These are phyloP conservation scores for Cataglyphis rosenhaueri DNA, from an alignment of 2,888 invertebrate genomes.

Conservation along the genomic window DNA sequence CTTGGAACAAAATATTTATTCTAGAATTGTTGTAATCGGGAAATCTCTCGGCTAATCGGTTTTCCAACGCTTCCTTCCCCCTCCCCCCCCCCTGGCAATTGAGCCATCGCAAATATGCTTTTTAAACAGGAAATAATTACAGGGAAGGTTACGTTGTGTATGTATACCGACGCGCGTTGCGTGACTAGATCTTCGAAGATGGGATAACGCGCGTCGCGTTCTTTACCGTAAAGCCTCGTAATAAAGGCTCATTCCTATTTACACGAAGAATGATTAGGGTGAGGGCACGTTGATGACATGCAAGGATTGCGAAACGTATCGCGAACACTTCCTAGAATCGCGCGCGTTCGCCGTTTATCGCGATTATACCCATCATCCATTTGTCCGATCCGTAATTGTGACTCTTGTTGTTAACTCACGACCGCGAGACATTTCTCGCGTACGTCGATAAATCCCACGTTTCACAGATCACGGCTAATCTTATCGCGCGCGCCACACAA, in stretches of 20 bases:
- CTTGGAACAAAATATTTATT: neutral
- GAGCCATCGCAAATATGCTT: constrained; percentile 29
- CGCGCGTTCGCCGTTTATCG: constrained; percentile 24
- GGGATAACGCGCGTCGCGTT: neutral
- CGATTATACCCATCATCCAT: constrained; percentile 11
- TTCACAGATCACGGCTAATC: constrained; percentile 32
- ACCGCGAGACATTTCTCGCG: constrained; percentile 22
- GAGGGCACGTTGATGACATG: constrained; percentile 16
- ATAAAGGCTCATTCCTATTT: constrained; percentile 23
- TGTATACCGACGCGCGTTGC: constrained; percentile 16
- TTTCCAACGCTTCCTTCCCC: neutral
- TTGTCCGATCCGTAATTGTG: neutral
- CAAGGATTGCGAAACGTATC: constrained; percentile 14
- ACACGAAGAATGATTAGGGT: constrained; percentile 21
- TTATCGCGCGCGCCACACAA: constrained; percentile 22
- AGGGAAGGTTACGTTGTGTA: constrained; percentile 2
- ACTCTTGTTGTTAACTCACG: constrained; percentile 3
- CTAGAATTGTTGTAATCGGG: neutral
- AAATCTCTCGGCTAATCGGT: constrained; percentile 12
- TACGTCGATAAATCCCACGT: constrained; percentile 22
- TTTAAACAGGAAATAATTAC: constrained; percentile 1
- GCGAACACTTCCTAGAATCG: constrained; percentile 18
- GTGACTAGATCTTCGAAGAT: constrained; percentile 29
- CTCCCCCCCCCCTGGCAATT: constrained; percentile 1
- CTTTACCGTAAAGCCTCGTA: neutral